A percentile compares a stretch with the other conserved stretches of the same genome.
Evolutionary conservation across 1,140 invertebrate genomes (phyloP).

Genomic region (Drosophila sucinea): DNA sequence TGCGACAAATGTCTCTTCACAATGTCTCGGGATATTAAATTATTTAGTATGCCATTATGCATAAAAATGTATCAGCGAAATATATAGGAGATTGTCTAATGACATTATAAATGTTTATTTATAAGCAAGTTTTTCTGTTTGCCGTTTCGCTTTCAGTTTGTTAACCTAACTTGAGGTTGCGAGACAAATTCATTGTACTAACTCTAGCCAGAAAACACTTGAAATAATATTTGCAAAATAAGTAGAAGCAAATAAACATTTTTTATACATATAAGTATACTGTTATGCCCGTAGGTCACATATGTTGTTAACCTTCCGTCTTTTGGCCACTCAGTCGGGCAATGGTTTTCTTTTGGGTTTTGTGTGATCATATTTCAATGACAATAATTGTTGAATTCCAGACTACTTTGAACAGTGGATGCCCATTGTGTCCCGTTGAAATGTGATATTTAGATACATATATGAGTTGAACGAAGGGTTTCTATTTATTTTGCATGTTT

Average conservation of each 20-base stretch:
- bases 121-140: background rate
- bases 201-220: conserved; percentile 31
- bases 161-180: conserved; percentile 11
- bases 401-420: conserved; percentile 39
- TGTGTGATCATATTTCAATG: conserved; percentile 24
- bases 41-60: background rate
- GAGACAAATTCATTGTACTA: conserved; percentile 1
- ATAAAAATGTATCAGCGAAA: background rate
- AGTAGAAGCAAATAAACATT: background rate
- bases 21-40: background rate
- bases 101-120: conserved; percentile 1
- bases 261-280: conserved; percentile 4
- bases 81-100: background rate
- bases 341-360: background rate
- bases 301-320: background rate
- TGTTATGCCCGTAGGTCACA: background rate
- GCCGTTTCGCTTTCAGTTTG: background rate
- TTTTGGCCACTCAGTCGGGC: background rate
- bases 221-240: conserved; percentile 46
- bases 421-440: conserved; percentile 35
- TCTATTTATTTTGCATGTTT: too few relatives aligned
- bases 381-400: conserved; percentile 17
- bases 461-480: too few relatives aligned
- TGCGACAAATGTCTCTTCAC: background rate
- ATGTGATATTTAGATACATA: background rate